Evolutionary conservation across 2,113 vertebrate genomes (phyloP), one percentile per base, ranked within the genome.

Genomic region (Todiramphus chloris): DNA sequence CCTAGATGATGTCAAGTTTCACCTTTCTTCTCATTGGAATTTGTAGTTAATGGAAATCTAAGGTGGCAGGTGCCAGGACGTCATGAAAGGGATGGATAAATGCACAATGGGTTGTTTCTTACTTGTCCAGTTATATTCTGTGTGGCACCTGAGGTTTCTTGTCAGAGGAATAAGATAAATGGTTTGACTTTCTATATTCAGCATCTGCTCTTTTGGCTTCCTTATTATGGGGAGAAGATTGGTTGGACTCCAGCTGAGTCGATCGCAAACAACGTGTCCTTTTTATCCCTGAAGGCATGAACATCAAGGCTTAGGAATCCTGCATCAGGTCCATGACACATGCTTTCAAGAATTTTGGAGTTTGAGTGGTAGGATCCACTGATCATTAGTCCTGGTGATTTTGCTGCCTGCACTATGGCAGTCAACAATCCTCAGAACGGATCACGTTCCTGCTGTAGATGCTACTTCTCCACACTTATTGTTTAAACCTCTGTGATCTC

Each of bases 191-290:
- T 89, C 16, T 11, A 2, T 63, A 37, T 78, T 89, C 25, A 72
- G 56, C 77, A 51, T 67, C 84, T 89, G 64, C 60, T 93, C 48
- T 72, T 93, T 90, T 90, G 96, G 81, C 78, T 70, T 60, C 66
- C 82, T 85, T 37, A 8, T 70, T 73, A 35, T 0, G 9, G n/a
- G 19, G 39, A 37, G n/a, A 53, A 55, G 63, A 66, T 27, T 58
- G 24, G 30, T 56, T 90, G 51, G 19, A 50, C 39, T 87, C 19
- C 6, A n/a, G 64, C 64, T 68, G 46, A 72, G 69, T 13, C 89
- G 73, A 46, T 46, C 21, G 33, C 46, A 78, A 82, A 39, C 1
- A 8, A 17, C 13, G 56, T 24, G 62, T 72, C 43, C 50, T 82
- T 83, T 75, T 87, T 55, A 12, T 78, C 78, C 27, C 43, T 79